Conservation (phyloP, 2,888 invertebrate species). For the Apodemia zela region DNA sequence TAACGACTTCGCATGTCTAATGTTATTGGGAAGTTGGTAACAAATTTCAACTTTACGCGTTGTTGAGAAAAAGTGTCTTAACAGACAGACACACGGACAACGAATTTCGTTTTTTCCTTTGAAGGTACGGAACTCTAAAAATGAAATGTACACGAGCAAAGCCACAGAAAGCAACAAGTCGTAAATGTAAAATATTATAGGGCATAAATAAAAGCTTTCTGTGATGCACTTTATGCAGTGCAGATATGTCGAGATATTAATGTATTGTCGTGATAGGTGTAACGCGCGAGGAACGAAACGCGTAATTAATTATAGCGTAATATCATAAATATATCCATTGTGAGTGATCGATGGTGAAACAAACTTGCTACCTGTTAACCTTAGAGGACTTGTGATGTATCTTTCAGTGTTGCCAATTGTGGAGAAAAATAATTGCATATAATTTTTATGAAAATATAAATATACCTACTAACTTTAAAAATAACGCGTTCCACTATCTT, state of each 20-base stretch:
- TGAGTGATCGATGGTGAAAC: conserved; percentile 1
- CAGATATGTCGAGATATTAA: conserved; percentile 9
- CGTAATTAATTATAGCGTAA: conserved; percentile 9
- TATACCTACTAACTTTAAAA: too few species aligned
- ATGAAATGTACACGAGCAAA: not conserved
- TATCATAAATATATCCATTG: conserved; percentile 5
- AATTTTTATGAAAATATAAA: too few species aligned
- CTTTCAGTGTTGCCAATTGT: not conserved
- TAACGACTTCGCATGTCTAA: too few species aligned
- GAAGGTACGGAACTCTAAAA: too few species aligned
- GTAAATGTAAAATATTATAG: not conserved
- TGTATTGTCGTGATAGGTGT: conserved; percentile 9
- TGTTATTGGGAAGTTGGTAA: too few species aligned
- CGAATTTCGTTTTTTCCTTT: too few species aligned
- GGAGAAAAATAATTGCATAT: not conserved
- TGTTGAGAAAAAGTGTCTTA: too few species aligned
- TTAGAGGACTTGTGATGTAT: not conserved
- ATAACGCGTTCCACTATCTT: too few species aligned
- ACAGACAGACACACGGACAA: too few species aligned
- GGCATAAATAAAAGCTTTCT: not conserved
- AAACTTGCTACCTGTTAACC: conserved; percentile 1
- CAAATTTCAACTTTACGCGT: too few species aligned
- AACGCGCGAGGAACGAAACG: conserved; percentile 2
- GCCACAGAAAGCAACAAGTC: not conserved
- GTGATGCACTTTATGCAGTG: not conserved